Conservation (phyloP, 30 jellyfish, hydroid and myxozoan species). For the Hydra vulgaris region DNA sequence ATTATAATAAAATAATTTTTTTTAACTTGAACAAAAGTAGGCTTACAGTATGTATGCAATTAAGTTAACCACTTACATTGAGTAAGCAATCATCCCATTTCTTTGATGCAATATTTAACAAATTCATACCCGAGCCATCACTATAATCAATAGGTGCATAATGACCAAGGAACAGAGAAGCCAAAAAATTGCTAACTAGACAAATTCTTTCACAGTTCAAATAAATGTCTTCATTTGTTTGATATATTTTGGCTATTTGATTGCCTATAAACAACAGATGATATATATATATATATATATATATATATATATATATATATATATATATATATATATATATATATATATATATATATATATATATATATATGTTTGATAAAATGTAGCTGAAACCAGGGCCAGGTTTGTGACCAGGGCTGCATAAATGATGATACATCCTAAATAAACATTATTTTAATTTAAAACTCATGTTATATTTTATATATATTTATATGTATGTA, state of each 20-base stretch:
- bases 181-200: constrained; percentile 71
- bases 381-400: too few relatives aligned
- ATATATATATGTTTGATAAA: too few relatives aligned
- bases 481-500: too few relatives aligned
- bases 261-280: constrained; percentile 22
- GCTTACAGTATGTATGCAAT: too few relatives aligned
- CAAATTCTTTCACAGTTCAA: constrained; percentile 56
- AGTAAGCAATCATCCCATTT: constrained; percentile 43
- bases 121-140: constrained; percentile 95
- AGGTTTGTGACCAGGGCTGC: too few relatives aligned
- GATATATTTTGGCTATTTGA: constrained; percentile 64
- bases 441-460: too few relatives aligned
- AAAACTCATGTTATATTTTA: too few relatives aligned
- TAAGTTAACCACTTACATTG: constrained; percentile 54
- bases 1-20: too few relatives aligned
- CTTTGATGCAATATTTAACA: constrained; percentile 38
- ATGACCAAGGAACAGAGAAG: constrained; percentile 63
- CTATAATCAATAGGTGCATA: constrained; percentile 81
- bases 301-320: background rate
- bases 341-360: background rate
- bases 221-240: constrained; percentile 6
- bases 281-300: background rate
- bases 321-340: background rate
- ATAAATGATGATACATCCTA: too few relatives aligned
- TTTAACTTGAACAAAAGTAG: too few relatives aligned